Base-by-base conservation (phyloP, 2,113 vertebrate genomes). In the Vicugna pacos region DNA sequence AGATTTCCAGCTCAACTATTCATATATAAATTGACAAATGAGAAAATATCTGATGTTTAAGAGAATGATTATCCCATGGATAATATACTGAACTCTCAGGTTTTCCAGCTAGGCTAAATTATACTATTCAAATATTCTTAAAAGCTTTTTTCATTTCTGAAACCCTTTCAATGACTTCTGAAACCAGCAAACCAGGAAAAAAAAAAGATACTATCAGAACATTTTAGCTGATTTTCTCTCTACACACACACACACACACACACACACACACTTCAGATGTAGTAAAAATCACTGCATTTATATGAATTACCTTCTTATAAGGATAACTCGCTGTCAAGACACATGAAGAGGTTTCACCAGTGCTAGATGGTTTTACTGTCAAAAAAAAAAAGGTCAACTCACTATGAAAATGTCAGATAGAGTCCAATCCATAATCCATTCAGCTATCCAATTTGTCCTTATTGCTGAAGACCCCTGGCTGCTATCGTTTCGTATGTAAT, bases 101-200 rank as follows among this genome's bases (percentile, higher is more conserved):
- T 93, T 83, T 89, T 76, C 72, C 26, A 95, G 64, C 35, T 76
- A 89, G 46, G 52, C n/a, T 89, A 60, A 91, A 96, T 64, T 93
- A 24, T 54, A 79, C 76, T 56, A 56, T 84, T 79, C 75, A 95
- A 95, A 70, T 64, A 92, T 84, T 76, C 28, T 83, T 46, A n/a
- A 65, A 35, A 48, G 58, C 35, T 64, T 73, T 56, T 80, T 82
- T 86, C n/a, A 93, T 50, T 84, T 56, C 46, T 85, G 62, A 95
- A 95, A 94, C 83, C 56, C 48, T 67, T 94, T 84, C 60, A 90
- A 89, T 92, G 22, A 86, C 28, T 86, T 80, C 70, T 95, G 26
- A 93, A 96, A 75, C 35, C 86, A 88, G 58, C 8, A 93, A 93
- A 81, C n/a, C 12, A 52, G 24, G 16, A 8, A 42, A 42, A 54